These are phyloP conservation scores for Orthosia gracilis DNA, from an alignment of 2,888 invertebrate species.

Conservation along the genomic window DNA sequence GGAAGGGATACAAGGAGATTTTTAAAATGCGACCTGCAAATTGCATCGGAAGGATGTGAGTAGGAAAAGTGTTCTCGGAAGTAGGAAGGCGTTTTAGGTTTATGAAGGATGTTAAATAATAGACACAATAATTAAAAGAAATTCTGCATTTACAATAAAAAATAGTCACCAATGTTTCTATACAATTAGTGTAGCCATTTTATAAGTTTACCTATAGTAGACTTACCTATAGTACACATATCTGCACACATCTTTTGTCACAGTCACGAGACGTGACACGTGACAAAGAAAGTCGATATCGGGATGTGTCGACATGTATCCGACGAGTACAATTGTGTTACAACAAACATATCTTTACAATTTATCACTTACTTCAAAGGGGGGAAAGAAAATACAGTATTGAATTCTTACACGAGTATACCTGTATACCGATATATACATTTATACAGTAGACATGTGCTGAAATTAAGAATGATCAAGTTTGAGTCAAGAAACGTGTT, in stretches of 20 bases:
- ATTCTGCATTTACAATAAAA: no score
- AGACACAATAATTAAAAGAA: no score
- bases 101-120: no score
- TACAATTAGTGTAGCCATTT: not conserved
- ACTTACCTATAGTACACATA: not conserved
- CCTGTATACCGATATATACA: not conserved
- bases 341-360: conserved; percentile 60
- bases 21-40: no score
- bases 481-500: no score
- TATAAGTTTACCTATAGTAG: not conserved
- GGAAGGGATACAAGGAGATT: no score
- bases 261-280: conserved; percentile 51
- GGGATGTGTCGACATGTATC: conserved; percentile 36
- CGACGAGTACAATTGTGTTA: conserved; percentile 44
- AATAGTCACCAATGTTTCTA: no score
- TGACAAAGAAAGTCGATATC: conserved; percentile 55
- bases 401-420: conserved; percentile 13
- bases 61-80: no score
- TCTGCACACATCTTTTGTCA: conserved; percentile 35
- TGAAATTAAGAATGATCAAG: no score
- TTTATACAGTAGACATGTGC: no score
- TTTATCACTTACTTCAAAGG: conserved; percentile 57
- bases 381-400: conserved; percentile 38
- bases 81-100: no score
- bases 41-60: no score